Conservation (phyloP, 1,140 invertebrate genomes). For the Harpegnathos saltator region DNA sequence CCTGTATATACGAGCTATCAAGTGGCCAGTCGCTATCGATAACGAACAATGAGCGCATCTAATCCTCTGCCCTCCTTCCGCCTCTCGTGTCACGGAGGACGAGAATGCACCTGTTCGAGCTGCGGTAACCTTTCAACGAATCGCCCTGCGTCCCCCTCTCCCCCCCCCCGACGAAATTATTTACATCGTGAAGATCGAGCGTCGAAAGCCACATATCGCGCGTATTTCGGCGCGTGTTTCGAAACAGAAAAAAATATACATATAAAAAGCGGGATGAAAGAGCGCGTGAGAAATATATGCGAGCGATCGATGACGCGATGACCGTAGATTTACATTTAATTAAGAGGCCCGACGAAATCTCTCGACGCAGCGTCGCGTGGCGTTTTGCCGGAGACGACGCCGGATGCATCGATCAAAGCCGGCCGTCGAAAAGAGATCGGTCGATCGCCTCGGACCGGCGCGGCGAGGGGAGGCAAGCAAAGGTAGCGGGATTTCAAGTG, state of each 20-base stretch:
- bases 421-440: slow-evolving; percentile 1
- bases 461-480: slow-evolving; percentile 33
- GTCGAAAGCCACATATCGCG: too few relatives aligned
- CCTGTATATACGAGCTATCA: not conserved
- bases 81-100: not conserved
- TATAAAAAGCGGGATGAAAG: not conserved
- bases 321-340: not conserved
- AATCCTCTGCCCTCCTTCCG: not conserved
- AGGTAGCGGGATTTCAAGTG: slow-evolving; percentile 73
- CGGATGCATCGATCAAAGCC: slow-evolving; percentile 23
- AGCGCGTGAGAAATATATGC: not conserved
- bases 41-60: slow-evolving; percentile 1
- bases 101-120: too few relatives aligned
- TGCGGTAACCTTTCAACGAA: not conserved
- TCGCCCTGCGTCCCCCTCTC: not conserved
- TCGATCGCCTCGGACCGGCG: slow-evolving; percentile 21
- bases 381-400: not conserved
- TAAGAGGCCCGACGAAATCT: not conserved
- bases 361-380: not conserved
- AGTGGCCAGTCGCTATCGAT: not conserved
- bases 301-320: too few relatives aligned
- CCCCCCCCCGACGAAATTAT: not conserved
- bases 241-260: not conserved
- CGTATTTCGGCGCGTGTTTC: too few relatives aligned
- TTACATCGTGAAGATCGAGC: too few relatives aligned